Evolutionary conservation across 2,888 invertebrate species (phyloP).

Genomic region (Salpingus planirostris): DNA sequence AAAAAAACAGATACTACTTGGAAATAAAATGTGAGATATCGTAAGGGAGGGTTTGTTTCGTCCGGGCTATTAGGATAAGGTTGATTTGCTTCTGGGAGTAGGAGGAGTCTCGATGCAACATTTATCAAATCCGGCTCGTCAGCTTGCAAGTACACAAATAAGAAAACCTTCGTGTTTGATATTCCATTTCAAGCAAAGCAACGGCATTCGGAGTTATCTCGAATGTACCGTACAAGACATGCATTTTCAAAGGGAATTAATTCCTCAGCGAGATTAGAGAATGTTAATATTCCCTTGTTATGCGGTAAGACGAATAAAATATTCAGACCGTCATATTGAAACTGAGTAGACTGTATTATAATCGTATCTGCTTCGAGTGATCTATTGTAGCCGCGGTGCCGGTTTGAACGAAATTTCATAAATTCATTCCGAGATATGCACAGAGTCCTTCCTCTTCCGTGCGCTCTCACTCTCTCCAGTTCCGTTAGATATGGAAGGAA

Average conservation of each 20-base stretch:
- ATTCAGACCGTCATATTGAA: slow-evolving; percentile 25
- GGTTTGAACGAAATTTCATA: slow-evolving; percentile 19
- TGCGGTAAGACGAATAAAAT: slow-evolving; percentile 26
- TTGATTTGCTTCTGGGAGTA: too few species aligned
- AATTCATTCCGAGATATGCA: slow-evolving; percentile 16
- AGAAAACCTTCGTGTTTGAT: slow-evolving; percentile 8
- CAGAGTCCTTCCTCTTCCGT: slow-evolving; percentile 9
- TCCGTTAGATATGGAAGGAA: slow-evolving; percentile 6
- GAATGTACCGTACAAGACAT: too few species aligned
- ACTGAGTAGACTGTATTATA: slow-evolving; percentile 21
- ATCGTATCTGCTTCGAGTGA: slow-evolving; percentile 19
- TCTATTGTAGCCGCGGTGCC: slow-evolving; percentile 18
- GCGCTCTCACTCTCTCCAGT: slow-evolving; percentile 3
- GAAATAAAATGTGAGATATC: too few species aligned
- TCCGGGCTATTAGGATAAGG: too few species aligned
- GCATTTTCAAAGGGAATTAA: slow-evolving; percentile 27
- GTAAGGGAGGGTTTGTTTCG: too few species aligned
- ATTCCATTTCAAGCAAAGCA: slow-evolving; percentile 16
- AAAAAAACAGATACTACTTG: too few species aligned
- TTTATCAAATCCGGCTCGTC: too few species aligned
- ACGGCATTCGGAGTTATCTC: slow-evolving; percentile 17
- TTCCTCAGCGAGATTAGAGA: slow-evolving; percentile 24
- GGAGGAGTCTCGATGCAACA: too few species aligned
- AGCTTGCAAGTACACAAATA: too few species aligned
- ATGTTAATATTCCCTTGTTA: slow-evolving; percentile 26